These are phyloP conservation scores for Callimorpha dominula DNA, from an alignment of 2,888 invertebrate species.

Conservation along the genomic window DNA sequence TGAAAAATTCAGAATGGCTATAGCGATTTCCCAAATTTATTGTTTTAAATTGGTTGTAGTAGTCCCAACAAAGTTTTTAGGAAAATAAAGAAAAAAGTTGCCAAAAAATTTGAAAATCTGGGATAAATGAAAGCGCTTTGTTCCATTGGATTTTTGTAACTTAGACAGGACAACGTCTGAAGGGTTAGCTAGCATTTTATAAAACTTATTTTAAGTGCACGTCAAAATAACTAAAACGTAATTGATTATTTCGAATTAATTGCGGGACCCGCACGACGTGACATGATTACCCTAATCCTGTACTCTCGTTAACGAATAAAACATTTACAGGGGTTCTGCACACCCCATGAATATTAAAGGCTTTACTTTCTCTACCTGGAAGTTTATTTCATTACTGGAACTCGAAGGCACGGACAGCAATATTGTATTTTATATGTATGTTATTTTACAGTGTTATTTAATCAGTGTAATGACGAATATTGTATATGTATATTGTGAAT, in stretches of 20 bases:
- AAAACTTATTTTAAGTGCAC: not conserved
- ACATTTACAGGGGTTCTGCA: constrained; percentile 81
- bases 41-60: too few relatives aligned
- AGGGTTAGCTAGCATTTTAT: not conserved
- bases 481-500: too few relatives aligned
- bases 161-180: too few relatives aligned
- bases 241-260: constrained; percentile 82
- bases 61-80: too few relatives aligned
- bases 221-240: constrained; percentile 55
- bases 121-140: not conserved
- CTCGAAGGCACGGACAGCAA: constrained; percentile 57
- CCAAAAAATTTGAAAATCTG: too few relatives aligned
- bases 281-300: constrained; percentile 83
- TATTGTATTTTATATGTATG: constrained; percentile 27
- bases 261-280: constrained; percentile 80
- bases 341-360: constrained; percentile 83
- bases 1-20: too few relatives aligned
- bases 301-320: constrained; percentile 85
- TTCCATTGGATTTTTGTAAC: too few relatives aligned
- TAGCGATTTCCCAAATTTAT: too few relatives aligned
- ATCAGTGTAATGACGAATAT: too few relatives aligned
- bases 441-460: not conserved
- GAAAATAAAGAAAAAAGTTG: too few relatives aligned
- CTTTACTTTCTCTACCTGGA: constrained; percentile 78
- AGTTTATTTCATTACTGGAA: constrained; percentile 82